A percentile compares a stretch with the other conserved stretches of the same genome.
Evolutionary conservation across 2,797 vertebrate genomes (phyloP).

Genomic region (Poecilia picta): DNA sequence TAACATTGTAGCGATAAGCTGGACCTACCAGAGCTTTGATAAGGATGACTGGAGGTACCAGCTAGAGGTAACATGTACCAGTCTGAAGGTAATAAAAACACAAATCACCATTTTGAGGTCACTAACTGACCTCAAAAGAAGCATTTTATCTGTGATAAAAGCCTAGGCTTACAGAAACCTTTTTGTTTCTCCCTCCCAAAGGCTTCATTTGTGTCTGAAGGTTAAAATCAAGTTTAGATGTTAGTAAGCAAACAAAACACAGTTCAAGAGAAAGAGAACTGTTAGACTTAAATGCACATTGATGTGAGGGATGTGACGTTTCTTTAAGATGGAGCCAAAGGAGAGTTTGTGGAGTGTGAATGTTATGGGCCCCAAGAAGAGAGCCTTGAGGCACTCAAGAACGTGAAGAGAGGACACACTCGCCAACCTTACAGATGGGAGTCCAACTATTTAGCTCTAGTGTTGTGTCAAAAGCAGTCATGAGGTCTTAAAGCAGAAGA

Average conservation of each 20-base stretch:
- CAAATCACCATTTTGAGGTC: not conserved
- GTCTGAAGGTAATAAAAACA: not conserved
- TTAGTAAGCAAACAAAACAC: not conserved
- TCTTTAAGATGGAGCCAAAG: not conserved
- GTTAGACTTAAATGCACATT: not conserved
- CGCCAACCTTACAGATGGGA: not conserved
- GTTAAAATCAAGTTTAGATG: not conserved
- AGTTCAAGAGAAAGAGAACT: not conserved
- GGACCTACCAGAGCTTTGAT: not conserved
- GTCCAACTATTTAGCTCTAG: not conserved
- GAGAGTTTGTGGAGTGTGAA: not conserved
- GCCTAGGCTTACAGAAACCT: not conserved
- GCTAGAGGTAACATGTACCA: too few species aligned
- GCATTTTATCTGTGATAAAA: not conserved
- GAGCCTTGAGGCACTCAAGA: not conserved
- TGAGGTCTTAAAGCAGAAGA: not conserved
- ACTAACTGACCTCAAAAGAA: not conserved
- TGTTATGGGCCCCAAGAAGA: not conserved
- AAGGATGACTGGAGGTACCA: not conserved
- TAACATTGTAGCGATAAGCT: not conserved
- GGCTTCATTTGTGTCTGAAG: too few species aligned
- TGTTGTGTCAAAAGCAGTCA: not conserved
- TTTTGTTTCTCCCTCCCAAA: not conserved
- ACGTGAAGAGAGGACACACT: not conserved
- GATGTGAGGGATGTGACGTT: not conserved